Conservation (phyloP, 53 echinoderm and acorn worm genomes). For the Antedon mediterranea region DNA sequence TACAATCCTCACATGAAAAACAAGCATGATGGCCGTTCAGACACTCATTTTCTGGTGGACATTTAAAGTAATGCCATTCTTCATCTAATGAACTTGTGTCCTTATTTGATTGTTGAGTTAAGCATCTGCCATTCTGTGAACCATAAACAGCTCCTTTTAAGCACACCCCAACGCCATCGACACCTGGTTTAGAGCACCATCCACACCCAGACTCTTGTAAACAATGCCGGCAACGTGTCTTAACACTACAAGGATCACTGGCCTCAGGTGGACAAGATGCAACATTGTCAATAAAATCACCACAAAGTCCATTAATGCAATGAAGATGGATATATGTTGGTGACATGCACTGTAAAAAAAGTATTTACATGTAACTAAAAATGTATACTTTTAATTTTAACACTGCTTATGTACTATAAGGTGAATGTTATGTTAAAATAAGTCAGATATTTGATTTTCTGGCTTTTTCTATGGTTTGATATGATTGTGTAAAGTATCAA, state of each 20-base stretch:
- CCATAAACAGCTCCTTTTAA: not conserved
- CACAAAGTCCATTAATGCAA: slow-evolving; percentile 2
- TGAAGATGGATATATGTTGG: slow-evolving; percentile 1
- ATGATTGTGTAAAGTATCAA: too few species aligned
- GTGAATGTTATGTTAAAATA: too few species aligned
- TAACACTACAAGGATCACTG: not conserved
- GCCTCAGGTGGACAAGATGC: not conserved
- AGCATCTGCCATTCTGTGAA: not conserved
- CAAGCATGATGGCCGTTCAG: slow-evolving; percentile 69
- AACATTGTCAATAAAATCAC: not conserved
- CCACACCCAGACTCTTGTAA: slow-evolving; percentile 2
- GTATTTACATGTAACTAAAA: too few species aligned
- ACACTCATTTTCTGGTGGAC: slow-evolving; percentile 94
- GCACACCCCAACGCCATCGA: not conserved
- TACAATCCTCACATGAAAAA: slow-evolving; percentile 52
- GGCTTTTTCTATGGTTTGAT: too few species aligned
- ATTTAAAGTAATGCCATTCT: slow-evolving; percentile 47
- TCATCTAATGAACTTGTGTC: not conserved
- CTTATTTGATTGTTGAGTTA: not conserved
- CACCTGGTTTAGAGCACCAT: not conserved
- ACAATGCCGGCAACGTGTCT: not conserved
- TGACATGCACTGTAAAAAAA: slow-evolving; percentile 11
- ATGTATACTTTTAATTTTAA: too few species aligned
- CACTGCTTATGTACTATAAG: too few species aligned
- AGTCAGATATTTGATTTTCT: too few species aligned